Evolutionary conservation across 2,113 vertebrate species (phyloP).

Genomic region (Echinops telfairi): DNA sequence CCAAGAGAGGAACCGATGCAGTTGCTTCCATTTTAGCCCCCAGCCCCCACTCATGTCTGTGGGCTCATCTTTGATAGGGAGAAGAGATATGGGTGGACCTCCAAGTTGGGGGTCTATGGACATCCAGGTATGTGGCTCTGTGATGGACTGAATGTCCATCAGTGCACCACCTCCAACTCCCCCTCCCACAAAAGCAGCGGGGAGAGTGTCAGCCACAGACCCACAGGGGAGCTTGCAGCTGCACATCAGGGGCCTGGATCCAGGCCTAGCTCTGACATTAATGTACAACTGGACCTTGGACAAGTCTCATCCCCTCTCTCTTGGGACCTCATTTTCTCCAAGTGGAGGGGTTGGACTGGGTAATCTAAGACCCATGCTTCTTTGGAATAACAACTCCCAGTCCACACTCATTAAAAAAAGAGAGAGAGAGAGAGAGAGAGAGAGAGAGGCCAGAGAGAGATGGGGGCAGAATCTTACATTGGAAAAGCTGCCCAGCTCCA

Average conservation of each 20-base stretch:
- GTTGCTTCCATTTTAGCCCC: background rate
- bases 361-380: background rate
- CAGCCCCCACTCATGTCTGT: background rate
- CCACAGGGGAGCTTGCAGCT: background rate
- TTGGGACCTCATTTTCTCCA: background rate
- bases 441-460: too few relatives aligned
- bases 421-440: too few relatives aligned
- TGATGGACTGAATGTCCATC: background rate
- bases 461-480: background rate
- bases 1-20: background rate
- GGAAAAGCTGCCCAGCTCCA: conserved; percentile 11
- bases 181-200: background rate
- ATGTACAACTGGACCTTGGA: background rate
- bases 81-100: background rate
- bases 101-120: background rate
- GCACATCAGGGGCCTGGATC: background rate
- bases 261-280: background rate
- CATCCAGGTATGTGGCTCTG: background rate
- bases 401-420: conserved; percentile 3
- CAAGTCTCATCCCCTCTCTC: background rate
- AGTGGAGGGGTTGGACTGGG: background rate
- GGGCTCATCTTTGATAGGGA: background rate
- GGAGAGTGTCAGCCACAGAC: background rate
- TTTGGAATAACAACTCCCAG: background rate
- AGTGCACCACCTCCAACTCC: background rate